Evolutionary conservation across 2,888 invertebrate genomes (phyloP), one percentile per base, ranked within the genome.

Genomic region (Nyleta sp.): DNA sequence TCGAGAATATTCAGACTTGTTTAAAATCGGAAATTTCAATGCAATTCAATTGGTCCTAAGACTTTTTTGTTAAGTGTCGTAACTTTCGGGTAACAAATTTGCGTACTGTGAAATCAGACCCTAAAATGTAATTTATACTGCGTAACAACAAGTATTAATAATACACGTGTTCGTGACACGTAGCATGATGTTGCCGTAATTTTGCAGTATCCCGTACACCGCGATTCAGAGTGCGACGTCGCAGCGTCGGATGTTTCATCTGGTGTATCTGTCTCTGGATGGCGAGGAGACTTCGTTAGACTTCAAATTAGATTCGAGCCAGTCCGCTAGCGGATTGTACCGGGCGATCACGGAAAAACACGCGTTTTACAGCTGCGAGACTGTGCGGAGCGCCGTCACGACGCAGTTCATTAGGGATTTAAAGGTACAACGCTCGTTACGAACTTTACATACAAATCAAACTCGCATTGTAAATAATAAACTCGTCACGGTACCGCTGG

Each of bases 291-390:
- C 94, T 2, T 93, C 94, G 35, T 91, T 96, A 76, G 95, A 95
- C 89, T 94, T 96, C 80, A 96, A 96, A 91, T 93, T 97, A 91
- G 95, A 95, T 84, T 95, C 96, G 46, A 95, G 94, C 70, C 95
- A 95, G 46, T 95, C 95, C 50, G 97, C 97, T 0, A 95, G 95
- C 48, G 96, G 96, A 35, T 91, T 96, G 22, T 96, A 96, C 91
- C 92, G 97, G 53, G 96, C 96, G 20, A 95, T 97, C 81, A 97
- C 97, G 0, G 97, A 97, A 91, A 96, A 96, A 84, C 97, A 97
- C 90, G 97, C 97, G 46, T 97, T 97, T 92, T 97, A 96, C 91
- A 96, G 96, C 90, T 97, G 97, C 91, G 97, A 97, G 90, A 97
- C 97, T 0, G 97, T 97, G 11, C 93, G 97, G 46, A 95, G 94